Evolutionary conservation across 2,888 invertebrate species (phyloP), one percentile per base, ranked within the genome.

Genomic region (Dasysyrphus tricinctus): DNA sequence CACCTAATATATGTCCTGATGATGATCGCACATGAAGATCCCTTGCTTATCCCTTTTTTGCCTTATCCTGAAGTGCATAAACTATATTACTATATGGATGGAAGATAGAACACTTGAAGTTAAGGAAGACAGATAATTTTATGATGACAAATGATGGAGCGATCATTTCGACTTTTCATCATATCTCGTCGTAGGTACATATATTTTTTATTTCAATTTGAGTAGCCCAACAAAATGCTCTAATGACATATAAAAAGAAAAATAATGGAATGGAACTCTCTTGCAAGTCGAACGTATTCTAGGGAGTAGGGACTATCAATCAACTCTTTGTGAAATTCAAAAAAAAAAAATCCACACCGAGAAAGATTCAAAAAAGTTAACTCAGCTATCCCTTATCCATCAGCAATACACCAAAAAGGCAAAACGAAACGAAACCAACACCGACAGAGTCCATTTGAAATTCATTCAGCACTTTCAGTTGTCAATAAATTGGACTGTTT

Each of bases 401-500:
- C 54, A 75, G 47, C 74, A 63, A 54, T 9, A 75, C 16, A 29
- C 32, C 51, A 42, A 63, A 56, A 44, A 14, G 61, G 24, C 29
- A 37, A 56, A 12, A 51, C 37, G 29, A 37, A 42, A 14, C 2
- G 29, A 9, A 57, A 37, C 3, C n/a, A 16, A 34, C 34, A 34
- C 44, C 65, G 44, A 47, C 47, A 47, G 34, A 67, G 44, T 63
- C 39, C 56, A 57, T 47, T 24, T 34, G 29, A 47, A 72, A 57
- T 19, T 49, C 47, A 65, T 19, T 51, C 75, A 47, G 42, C 81
- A 81, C 85, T 85, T 63, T 74, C 0, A n/a, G 63, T 81, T 81
- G 85, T 85, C 85, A 85, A 85, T 85, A 77, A 81, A 80, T 69
- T 73, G 65, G 47, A 65, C 61, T 73, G 49, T 34, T 63, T 73